Base-by-base conservation (phyloP, 2,113 vertebrate species). In the Pomatorhinus ruficollis region DNA sequence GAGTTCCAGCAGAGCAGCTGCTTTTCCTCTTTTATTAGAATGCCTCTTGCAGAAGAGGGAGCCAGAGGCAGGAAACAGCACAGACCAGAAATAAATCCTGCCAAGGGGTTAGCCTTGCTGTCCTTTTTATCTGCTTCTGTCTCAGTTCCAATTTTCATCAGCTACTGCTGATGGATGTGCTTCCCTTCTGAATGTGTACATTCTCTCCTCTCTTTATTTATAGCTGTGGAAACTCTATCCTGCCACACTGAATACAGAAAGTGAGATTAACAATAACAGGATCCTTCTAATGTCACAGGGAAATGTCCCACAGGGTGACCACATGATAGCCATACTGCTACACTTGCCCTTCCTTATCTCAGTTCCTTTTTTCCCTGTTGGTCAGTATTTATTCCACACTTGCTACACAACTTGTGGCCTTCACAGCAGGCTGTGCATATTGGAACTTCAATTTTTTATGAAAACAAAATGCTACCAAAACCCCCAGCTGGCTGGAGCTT, bases 121-220 rank as follows among this genome's bases (percentile, higher is more conserved):
- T 76, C 63, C 59, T 88, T 79, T 90, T 94, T 63, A 92, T 92
- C 85, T 80, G 83, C 42, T 88, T 70, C 82, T 93, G 59, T 92
- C 88, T 86, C 71, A 33, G 63, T 61, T 92, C 85, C 82, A 88
- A 28, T 90, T 92, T 86, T 86, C 85, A 86, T 44, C 1, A 0
- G 71, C 71, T 74, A 42, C 53, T 83, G 66, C 25, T 90, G 85
- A 80, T 89, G 76, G 83, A 88, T 47, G 50, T 0, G 0, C 52
- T 81, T 83, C 85, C 74, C 35, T 80, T 89, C 61, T 39, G 45
- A 65, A 82, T 13, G 61, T 65, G 37, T 3, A 1, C 3, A 2
- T 52, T 85, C 45, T 79, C 57, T 68, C 39, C 56, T 74, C 56
- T 45, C 60, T 66, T 64, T 90, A 27, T 69, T 90, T 94, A 17